These are phyloP conservation scores for Neoascia interrupta DNA, from an alignment of 2,888 invertebrate species.

Conservation along the genomic window DNA sequence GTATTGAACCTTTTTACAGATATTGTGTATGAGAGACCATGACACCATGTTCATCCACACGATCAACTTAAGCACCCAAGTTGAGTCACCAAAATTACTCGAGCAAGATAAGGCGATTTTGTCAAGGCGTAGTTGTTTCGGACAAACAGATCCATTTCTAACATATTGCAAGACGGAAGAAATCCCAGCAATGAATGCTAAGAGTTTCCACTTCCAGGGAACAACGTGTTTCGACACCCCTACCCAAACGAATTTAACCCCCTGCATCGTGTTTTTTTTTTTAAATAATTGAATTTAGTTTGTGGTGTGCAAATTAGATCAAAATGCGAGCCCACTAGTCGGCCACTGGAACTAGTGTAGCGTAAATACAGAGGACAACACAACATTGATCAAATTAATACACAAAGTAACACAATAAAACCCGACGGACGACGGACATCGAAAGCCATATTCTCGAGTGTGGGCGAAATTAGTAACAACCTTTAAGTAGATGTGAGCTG, in stretches of 20 bases:
- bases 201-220: too few relatives aligned
- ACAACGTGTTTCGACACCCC: neutral
- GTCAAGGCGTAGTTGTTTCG: too few relatives aligned
- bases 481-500: constrained; percentile 67
- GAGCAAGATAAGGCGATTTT: too few relatives aligned
- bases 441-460: constrained; percentile 55
- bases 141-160: too few relatives aligned
- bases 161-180: too few relatives aligned
- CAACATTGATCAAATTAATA: constrained; percentile 19
- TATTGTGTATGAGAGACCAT: too few relatives aligned
- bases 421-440: constrained; percentile 31
- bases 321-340: constrained; percentile 51
- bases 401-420: constrained; percentile 37
- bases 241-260: constrained; percentile 72
- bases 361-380: constrained; percentile 35
- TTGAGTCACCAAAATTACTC: too few relatives aligned
- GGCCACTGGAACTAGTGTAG: constrained; percentile 22
- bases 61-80: too few relatives aligned
- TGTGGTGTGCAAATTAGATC: constrained; percentile 62
- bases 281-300: constrained; percentile 60
- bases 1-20: too few relatives aligned
- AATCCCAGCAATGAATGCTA: too few relatives aligned
- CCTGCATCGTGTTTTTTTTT: constrained; percentile 26
- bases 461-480: constrained; percentile 60
- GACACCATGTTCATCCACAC: too few relatives aligned